A percentile compares a stretch with the other conserved stretches of the same genome.
phyloP scores from a whole-genome alignment of 2,113 vertebrate species.

The Coptodon bakossiorum region DNA sequence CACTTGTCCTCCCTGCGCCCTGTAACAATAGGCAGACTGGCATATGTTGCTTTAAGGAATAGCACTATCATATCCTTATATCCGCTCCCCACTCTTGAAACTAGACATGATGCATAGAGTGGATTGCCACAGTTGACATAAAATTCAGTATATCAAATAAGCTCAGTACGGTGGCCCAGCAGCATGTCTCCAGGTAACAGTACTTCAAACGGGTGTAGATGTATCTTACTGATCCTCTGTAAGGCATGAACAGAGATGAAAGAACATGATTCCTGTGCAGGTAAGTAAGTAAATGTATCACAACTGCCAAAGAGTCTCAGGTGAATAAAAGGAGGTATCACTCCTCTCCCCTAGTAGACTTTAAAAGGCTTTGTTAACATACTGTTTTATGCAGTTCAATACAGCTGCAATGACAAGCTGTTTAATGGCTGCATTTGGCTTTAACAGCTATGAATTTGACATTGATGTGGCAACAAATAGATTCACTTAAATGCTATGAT shows the following conservation, averaged over 20 bases:
- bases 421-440: neutral
- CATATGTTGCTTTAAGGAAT: slow-evolving; percentile 22
- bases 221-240: slow-evolving; percentile 47
- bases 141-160: slow-evolving; percentile 61
- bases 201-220: slow-evolving; percentile 45
- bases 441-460: neutral
- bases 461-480: neutral
- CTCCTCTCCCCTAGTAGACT: slow-evolving; percentile 1
- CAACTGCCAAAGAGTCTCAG: slow-evolving; percentile 47
- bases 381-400: neutral
- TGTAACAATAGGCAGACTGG: neutral
- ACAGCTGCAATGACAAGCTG: neutral
- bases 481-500: neutral
- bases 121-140: slow-evolving; percentile 51
- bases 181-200: slow-evolving; percentile 55
- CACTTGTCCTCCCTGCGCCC: neutral
- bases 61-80: slow-evolving; percentile 24
- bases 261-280: slow-evolving; percentile 51
- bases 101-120: slow-evolving; percentile 55
- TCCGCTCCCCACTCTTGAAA: slow-evolving; percentile 17
- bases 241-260: slow-evolving; percentile 45
- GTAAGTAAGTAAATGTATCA: slow-evolving; percentile 61
- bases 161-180: slow-evolving; percentile 24
- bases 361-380: slow-evolving; percentile 1
- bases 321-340: slow-evolving; percentile 23